phyloP scores from a whole-genome alignment of 2,113 vertebrate genomes.

The Polyodon spathula region DNA sequence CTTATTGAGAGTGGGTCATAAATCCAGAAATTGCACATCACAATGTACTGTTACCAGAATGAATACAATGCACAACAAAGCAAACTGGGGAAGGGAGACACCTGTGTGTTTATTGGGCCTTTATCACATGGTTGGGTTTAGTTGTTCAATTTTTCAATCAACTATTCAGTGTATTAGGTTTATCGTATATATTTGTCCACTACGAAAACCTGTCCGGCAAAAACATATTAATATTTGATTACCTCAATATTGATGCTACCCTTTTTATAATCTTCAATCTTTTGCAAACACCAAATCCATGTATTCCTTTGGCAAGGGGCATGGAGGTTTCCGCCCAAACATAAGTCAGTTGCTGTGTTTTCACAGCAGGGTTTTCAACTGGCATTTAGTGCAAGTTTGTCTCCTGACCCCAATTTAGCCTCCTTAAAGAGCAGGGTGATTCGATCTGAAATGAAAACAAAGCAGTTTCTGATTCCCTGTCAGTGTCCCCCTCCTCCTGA shows the following conservation, averaged over 20 bases:
- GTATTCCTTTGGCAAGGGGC: too few relatives aligned
- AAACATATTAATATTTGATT: too few relatives aligned
- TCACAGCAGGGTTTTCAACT: background rate
- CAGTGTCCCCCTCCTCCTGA: background rate
- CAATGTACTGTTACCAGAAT: constrained; percentile 52
- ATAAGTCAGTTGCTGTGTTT: background rate
- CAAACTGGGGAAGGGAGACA: constrained; percentile 31
- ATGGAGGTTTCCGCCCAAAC: background rate
- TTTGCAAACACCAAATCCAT: too few relatives aligned
- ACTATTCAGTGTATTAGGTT: too few relatives aligned
- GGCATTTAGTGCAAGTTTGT: background rate
- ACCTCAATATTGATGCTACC: too few relatives aligned
- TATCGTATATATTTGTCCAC: too few relatives aligned
- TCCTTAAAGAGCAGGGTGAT: background rate
- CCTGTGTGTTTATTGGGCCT: constrained; percentile 30
- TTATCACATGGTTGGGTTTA: too few relatives aligned
- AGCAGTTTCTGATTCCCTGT: background rate
- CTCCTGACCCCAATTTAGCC: background rate
- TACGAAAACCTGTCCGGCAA: too few relatives aligned
- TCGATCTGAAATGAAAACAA: background rate
- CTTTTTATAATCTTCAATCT: too few relatives aligned
- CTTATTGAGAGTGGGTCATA: constrained; percentile 63
- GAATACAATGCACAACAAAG: constrained; percentile 38
- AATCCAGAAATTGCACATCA: constrained; percentile 60
- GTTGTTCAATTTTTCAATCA: too few relatives aligned